Percentiles rank a stretch among this genome's conserved stretches.
Conservation (phyloP, 1,140 invertebrate species). For the Leptinotarsa undecemlineata region DNA sequence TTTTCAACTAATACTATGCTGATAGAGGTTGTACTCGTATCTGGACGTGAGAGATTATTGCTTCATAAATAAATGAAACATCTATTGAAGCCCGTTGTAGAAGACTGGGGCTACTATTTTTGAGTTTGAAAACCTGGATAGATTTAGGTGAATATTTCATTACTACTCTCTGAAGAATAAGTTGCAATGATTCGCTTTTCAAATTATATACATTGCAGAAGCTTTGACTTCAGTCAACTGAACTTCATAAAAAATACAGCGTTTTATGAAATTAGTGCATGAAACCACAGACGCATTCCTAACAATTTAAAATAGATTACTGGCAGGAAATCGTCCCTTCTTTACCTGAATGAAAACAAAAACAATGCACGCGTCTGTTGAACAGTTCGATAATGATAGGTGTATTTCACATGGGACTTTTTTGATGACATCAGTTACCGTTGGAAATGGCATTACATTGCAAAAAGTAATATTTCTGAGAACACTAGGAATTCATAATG, state of each 20-base stretch:
- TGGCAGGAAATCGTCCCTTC: slow-evolving; percentile 39
- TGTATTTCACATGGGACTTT: slow-evolving; percentile 17
- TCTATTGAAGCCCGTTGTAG: too few relatives aligned
- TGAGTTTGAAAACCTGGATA: too few relatives aligned
- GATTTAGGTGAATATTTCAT: too few relatives aligned
- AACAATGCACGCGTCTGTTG: slow-evolving; percentile 30
- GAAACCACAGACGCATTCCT: slow-evolving; percentile 38
- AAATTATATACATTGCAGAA: neutral
- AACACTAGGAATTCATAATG: too few relatives aligned
- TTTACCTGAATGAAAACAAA: slow-evolving; percentile 41
- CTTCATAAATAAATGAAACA: too few relatives aligned
- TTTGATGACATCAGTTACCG: slow-evolving; percentile 1
- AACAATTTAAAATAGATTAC: slow-evolving; percentile 46
- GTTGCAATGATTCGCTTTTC: too few relatives aligned
- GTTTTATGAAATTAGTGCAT: slow-evolving; percentile 30
- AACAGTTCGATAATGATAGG: slow-evolving; percentile 18
- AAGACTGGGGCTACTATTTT: too few relatives aligned
- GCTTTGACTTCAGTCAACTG: slow-evolving; percentile 11
- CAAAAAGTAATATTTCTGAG: neutral
- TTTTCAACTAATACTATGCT: too few relatives aligned
- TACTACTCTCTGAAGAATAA: too few relatives aligned
- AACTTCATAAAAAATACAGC: slow-evolving; percentile 20
- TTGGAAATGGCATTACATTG: neutral
- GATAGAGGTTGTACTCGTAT: too few relatives aligned
- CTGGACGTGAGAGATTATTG: too few relatives aligned